Conservation (phyloP, 2,797 vertebrate genomes). For the Protonibea diacanthus region DNA sequence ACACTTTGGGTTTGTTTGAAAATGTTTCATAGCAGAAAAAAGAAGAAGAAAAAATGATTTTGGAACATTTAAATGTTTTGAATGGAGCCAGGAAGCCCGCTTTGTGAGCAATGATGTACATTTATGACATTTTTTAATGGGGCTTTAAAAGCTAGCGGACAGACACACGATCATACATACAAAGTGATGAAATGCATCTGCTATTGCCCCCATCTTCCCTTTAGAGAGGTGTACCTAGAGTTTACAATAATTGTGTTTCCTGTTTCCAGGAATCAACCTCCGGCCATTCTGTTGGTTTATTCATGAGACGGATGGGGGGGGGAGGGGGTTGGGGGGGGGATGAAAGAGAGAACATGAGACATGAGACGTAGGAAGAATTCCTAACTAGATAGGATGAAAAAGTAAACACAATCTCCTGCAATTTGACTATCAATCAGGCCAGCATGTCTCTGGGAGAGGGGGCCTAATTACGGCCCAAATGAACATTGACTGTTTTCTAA, state of each 20-base stretch:
- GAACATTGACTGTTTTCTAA: conserved; percentile 83
- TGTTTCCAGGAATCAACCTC: conserved; percentile 74
- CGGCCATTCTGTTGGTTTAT: conserved; percentile 77
- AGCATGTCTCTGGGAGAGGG: conserved; percentile 69
- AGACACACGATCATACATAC: background rate
- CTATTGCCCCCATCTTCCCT: conserved; percentile 10
- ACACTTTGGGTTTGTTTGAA: conserved; percentile 23
- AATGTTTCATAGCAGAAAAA: background rate
- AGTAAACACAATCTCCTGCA: conserved; percentile 77
- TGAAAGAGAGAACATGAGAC: conserved; percentile 67
- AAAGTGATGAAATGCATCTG: conserved; percentile 25
- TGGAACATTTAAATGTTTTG: background rate
- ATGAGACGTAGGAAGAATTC: conserved; percentile 65
- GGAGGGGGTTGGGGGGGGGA: conserved; percentile 33
- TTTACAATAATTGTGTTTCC: conserved; percentile 77
- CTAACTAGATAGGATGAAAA: conserved; percentile 72
- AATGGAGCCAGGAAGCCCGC: background rate
- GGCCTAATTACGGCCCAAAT: conserved; percentile 81
- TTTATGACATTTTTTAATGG: background rate
- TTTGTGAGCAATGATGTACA: conserved; percentile 3
- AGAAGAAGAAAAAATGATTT: background rate
- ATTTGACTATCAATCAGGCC: conserved; percentile 81
- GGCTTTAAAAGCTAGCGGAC: conserved; percentile 1
- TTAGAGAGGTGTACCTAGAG: conserved; percentile 52
- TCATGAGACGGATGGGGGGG: conserved; percentile 69